A percentile compares a stretch with the other conserved stretches of the same genome.
Conservation (phyloP, 1,140 invertebrate species). For the Argopecten irradians region DNA sequence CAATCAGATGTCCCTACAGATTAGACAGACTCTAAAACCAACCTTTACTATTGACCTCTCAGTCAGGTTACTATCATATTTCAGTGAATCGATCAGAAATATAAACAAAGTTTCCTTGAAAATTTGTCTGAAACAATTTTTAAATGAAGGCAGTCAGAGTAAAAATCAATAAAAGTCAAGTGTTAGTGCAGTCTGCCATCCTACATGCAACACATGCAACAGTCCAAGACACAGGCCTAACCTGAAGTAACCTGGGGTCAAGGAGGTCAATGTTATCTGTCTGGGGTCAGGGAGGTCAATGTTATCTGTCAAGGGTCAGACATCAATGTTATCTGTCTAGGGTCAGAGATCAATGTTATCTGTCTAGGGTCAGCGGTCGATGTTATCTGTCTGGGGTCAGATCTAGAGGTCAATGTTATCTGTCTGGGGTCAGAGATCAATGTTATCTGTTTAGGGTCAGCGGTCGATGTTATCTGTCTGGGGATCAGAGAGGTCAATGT, state of each 20-base stretch:
- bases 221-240: background rate
- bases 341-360: no score
- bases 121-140: background rate
- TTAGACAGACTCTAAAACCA: background rate
- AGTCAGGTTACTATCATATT: background rate
- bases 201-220: no score
- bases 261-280: background rate
- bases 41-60: background rate
- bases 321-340: no score
- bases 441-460: no score
- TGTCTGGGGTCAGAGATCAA: no score
- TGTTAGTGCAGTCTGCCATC: background rate
- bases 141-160: background rate
- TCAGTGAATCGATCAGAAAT: background rate
- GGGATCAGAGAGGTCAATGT: no score
- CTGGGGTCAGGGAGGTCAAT: no score
- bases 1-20: background rate
- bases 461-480: no score
- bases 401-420: no score
- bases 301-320: no score
- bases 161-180: background rate
- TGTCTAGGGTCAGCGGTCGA: no score
- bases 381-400: no score
- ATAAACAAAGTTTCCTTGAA: slow-evolving; percentile 8
- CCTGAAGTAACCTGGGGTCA: background rate